These are phyloP conservation scores for Epizoanthus scotinus DNA, from an alignment of 92 coral and sea anemone genomes.

Conservation along the genomic window DNA sequence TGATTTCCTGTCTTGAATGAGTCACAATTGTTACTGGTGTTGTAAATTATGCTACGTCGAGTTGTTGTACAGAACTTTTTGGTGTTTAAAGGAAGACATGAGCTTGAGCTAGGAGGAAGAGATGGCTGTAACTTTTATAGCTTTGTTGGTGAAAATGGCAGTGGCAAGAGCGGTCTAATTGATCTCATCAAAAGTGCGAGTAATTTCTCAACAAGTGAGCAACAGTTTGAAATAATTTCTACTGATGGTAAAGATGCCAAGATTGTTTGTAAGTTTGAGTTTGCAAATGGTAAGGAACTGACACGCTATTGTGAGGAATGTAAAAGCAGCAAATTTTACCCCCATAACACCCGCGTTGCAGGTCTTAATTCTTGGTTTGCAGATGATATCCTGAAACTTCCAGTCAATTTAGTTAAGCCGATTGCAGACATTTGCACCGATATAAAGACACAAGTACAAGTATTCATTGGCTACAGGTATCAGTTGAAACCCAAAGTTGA, in stretches of 20 bases:
- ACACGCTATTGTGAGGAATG: conserved; percentile 47
- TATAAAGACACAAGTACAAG: conserved; percentile 44
- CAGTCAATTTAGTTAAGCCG: conserved; percentile 48
- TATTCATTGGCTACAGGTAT: conserved; percentile 70
- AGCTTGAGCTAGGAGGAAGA: conserved; percentile 61
- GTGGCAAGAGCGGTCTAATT: conserved; percentile 90
- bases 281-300: conserved; percentile 66
- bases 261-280: conserved; percentile 80
- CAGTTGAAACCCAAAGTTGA: conserved; percentile 8
- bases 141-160: conserved; percentile 90
- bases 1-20: not conserved
- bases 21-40: not conserved
- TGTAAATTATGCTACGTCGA: conserved; percentile 67
- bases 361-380: conserved; percentile 94
- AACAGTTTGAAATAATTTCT: conserved; percentile 68
- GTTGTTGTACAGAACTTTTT: conserved; percentile 86
- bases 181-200: conserved; percentile 90
- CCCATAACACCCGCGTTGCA: conserved; percentile 52
- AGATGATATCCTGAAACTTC: conserved; percentile 75
- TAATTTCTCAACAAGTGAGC: conserved; percentile 73
- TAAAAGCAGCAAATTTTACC: conserved; percentile 38
- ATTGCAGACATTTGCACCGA: conserved; percentile 40
- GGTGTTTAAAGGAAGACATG: conserved; percentile 81
- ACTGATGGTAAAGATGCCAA: conserved; percentile 53
- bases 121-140: conserved; percentile 69